Percentiles rank a stretch among this genome's conserved stretches.
Evolutionary conservation across 2,797 vertebrate species (phyloP).

Genomic region (Sebastes flavidus): DNA sequence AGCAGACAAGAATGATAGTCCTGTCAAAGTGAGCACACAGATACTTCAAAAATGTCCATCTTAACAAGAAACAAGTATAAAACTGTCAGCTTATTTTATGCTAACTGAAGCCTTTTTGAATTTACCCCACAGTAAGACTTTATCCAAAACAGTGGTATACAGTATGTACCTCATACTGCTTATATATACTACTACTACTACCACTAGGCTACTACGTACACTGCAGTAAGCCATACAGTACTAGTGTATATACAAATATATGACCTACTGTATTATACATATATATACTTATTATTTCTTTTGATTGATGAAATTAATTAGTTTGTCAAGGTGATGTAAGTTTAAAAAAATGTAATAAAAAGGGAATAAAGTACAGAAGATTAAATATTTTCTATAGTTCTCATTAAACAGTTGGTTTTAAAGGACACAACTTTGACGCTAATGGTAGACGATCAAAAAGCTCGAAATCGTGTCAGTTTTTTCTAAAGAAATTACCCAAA

Average conservation of each 20-base stretch:
- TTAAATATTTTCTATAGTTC: neutral
- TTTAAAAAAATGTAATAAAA: neutral
- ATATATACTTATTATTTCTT: no score
- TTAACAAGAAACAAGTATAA: conserved; percentile 9
- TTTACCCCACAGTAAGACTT: neutral
- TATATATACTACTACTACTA: neutral
- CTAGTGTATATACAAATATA: neutral
- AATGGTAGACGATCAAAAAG: neutral
- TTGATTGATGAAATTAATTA: neutral
- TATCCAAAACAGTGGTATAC: neutral
- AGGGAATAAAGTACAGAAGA: neutral
- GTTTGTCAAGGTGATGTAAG: neutral
- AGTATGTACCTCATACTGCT: neutral
- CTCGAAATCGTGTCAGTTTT: neutral
- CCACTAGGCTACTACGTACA: neutral
- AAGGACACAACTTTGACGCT: neutral
- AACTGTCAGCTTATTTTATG: neutral
- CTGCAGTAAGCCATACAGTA: neutral
- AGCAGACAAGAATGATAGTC: conserved; percentile 43
- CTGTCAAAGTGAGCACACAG: conserved; percentile 32
- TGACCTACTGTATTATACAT: no score
- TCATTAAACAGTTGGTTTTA: neutral
- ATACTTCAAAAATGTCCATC: conserved; percentile 40
- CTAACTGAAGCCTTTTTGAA: neutral
- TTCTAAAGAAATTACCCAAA: neutral